These are phyloP conservation scores for Athalia circularis DNA, from an alignment of 2,888 invertebrate species.

Conservation along the genomic window DNA sequence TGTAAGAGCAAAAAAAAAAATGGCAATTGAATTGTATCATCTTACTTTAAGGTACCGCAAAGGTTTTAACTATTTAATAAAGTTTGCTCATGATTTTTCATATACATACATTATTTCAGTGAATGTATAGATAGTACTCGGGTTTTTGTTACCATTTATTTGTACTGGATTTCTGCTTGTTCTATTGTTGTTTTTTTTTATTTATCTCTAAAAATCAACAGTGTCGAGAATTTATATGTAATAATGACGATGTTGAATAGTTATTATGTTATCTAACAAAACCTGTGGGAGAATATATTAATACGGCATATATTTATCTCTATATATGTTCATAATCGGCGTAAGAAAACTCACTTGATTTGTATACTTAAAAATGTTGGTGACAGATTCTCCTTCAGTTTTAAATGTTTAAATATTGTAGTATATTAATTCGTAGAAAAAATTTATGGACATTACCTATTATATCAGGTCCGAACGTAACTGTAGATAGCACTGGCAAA, in stretches of 20 bases:
- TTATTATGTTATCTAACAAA: not conserved
- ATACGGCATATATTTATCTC: not conserved
- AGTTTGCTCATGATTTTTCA: no score
- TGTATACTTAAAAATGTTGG: no score
- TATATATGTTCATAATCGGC: no score
- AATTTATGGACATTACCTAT: not conserved
- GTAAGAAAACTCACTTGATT: no score
- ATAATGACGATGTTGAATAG: slow-evolving; percentile 13
- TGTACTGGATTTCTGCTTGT: not conserved
- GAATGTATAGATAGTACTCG: no score
- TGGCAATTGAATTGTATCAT: not conserved
- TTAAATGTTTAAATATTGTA: not conserved
- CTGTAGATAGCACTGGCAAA: slow-evolving; percentile 51
- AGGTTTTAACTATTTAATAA: no score
- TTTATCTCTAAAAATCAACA: not conserved
- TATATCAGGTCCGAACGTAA: slow-evolving; percentile 14
- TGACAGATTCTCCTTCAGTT: no score
- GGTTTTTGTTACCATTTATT: not conserved
- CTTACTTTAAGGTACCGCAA: not conserved
- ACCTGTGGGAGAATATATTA: not conserved
- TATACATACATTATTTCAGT: no score
- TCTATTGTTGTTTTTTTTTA: not conserved
- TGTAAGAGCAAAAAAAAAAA: not conserved
- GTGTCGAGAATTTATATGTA: slow-evolving; percentile 30
- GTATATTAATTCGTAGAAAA: not conserved